Evolutionary conservation across 1,140 invertebrate species (phyloP).

Genomic region (Drosophila murphyi): DNA sequence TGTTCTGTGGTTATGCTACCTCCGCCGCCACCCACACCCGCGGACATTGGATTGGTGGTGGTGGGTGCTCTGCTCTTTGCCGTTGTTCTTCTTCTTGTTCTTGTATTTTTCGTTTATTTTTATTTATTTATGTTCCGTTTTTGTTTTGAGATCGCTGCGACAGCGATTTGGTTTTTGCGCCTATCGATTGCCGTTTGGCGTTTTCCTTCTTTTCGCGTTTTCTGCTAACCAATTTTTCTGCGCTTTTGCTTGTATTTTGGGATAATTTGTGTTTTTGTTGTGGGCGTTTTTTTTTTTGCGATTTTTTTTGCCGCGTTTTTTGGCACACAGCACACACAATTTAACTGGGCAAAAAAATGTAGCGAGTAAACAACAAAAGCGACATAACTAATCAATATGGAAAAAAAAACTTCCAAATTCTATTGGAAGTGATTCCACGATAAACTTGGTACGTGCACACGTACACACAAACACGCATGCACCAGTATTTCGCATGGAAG

Average conservation of each 20-base stretch:
- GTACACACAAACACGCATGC: conserved; percentile 47
- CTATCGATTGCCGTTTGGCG: not conserved
- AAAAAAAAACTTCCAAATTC: conserved; percentile 80
- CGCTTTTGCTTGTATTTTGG: conserved; percentile 8
- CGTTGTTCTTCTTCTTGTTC: not conserved
- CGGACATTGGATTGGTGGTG: conserved; percentile 72
- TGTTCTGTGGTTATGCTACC: conserved; percentile 84
- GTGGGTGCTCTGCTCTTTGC: conserved; percentile 19
- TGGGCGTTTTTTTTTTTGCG: conserved; percentile 3
- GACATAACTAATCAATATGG: conserved; percentile 85
- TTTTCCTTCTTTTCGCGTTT: not conserved
- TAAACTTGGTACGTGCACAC: conserved; percentile 33
- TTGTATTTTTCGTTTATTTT: not conserved
- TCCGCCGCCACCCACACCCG: conserved; percentile 83
- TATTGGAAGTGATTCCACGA: conserved; percentile 57
- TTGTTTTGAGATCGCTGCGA: not conserved
- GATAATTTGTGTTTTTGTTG: conserved; percentile 7
- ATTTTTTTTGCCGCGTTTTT: conserved; percentile 56
- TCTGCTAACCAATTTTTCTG: conserved; percentile 1
- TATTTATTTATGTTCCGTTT: not conserved
- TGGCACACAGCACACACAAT: conserved; percentile 61
- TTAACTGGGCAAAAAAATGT: conserved; percentile 80
- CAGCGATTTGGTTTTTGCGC: not conserved
- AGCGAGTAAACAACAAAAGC: conserved; percentile 84
- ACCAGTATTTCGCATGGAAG: conserved; percentile 54